Evolutionary conservation across 2,113 vertebrate species (phyloP).

Genomic region (Callorhinus ursinus): DNA sequence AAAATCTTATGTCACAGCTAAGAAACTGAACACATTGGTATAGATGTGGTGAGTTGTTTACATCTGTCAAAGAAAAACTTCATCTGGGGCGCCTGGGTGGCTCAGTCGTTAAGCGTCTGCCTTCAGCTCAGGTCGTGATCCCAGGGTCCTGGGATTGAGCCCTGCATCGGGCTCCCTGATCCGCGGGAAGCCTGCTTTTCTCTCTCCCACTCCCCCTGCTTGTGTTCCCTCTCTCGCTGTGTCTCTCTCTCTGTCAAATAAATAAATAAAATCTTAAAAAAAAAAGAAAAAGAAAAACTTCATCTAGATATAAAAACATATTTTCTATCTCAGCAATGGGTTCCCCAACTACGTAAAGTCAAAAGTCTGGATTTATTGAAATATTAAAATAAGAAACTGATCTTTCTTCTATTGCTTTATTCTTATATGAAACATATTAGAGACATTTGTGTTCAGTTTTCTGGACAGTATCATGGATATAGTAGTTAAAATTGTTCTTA

Average conservation of each 20-base stretch:
- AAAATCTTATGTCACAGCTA: not conserved
- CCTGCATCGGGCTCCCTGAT: too few relatives aligned
- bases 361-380: not conserved
- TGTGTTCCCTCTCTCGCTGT: too few relatives aligned
- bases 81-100: not conserved
- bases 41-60: not conserved
- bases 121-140: too few relatives aligned
- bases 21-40: not conserved
- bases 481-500: slow-evolving; percentile 26
- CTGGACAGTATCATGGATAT: not conserved
- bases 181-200: too few relatives aligned
- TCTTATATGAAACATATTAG: not conserved
- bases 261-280: too few relatives aligned
- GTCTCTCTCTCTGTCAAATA: too few relatives aligned
- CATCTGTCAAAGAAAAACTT: not conserved
- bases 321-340: not conserved
- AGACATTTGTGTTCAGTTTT: not conserved
- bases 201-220: too few relatives aligned
- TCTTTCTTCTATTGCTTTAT: slow-evolving; percentile 6
- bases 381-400: slow-evolving; percentile 28
- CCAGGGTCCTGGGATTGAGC: too few relatives aligned
- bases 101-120: too few relatives aligned
- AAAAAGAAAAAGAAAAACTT: not conserved
- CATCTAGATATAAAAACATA: not conserved
- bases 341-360: not conserved